These are phyloP conservation scores for Coremacera marginata DNA, from an alignment of 2,888 invertebrate species.

Conservation along the genomic window DNA sequence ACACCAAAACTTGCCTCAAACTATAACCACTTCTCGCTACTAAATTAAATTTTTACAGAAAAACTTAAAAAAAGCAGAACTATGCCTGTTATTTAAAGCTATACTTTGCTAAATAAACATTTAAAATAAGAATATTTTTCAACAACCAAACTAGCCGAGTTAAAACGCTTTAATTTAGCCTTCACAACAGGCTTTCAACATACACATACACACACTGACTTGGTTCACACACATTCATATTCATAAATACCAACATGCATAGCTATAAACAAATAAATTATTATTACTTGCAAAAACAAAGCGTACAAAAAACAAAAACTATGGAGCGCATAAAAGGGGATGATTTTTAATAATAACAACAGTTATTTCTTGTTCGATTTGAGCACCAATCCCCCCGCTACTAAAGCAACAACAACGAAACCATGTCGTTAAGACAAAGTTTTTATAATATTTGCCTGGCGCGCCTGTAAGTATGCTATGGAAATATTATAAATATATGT, in stretches of 20 bases:
- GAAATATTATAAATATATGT: background rate
- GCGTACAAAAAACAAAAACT: slow-evolving; percentile 1
- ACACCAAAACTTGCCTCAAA: background rate
- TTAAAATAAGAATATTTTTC: too few species aligned
- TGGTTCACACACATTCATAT: slow-evolving; percentile 1
- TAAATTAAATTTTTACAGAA: too few species aligned
- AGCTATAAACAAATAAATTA: slow-evolving; percentile 11
- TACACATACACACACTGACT: slow-evolving; percentile 6
- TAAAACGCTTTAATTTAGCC: slow-evolving; percentile 38
- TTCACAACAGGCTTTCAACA: slow-evolving; percentile 41
- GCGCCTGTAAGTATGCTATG: slow-evolving; percentile 38
- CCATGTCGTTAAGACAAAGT: background rate
- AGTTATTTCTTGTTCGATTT: slow-evolving; percentile 39
- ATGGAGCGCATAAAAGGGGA: slow-evolving; percentile 13
- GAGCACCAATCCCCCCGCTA: background rate
- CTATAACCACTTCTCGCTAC: too few species aligned
- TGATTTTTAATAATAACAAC: slow-evolving; percentile 39
- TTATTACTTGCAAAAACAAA: slow-evolving; percentile 50
- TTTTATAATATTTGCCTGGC: slow-evolving; percentile 23
- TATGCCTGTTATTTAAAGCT: too few species aligned
- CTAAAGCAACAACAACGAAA: background rate
- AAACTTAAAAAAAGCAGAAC: too few species aligned
- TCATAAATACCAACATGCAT: slow-evolving; percentile 35
- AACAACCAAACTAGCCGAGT: background rate
- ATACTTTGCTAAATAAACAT: too few species aligned